Evolutionary conservation across 2,113 vertebrate species (phyloP), one percentile per base, ranked within the genome.

Genomic region (Jaculus jaculus): DNA sequence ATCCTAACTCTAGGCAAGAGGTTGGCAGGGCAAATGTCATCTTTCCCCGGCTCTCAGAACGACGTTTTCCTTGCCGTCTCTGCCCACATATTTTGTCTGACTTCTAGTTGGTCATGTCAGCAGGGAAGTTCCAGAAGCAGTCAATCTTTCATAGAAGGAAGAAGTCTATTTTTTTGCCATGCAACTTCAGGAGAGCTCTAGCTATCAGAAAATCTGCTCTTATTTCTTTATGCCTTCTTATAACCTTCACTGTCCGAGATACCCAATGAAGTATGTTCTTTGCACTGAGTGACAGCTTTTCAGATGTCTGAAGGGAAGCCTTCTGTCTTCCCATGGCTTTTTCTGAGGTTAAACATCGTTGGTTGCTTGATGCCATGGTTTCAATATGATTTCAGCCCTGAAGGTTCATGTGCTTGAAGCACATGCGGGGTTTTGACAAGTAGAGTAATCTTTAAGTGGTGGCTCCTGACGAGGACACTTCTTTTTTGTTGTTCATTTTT

Each of bases 61-160:
- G 71, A 30, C 3, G 30, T 23, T 81, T 93, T 72, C 6, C 89
- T n/a, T 91, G 30, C 21, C 63, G 39, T 21, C 89, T 23, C 39
- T 69, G n/a, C 28, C 75, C 47, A 78, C 63, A 2, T 37, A 63
- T 63, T 89, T 89, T 79, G 15, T 78, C 60, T 61, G 60, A 28
- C 91, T 87, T 93, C 42, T 69, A 89, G 75, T 77, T 92, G 71
- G 79, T 89, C 74, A 72, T 15, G 3, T 58, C 23, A 69, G 2
- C 26, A 90, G 28, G 34, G 58, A 5, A 51, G 90, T 95, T 92
- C 54, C 66, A 58, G 2, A 77, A 90, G 61, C 47, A 73, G 68
- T 66, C 82, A 83, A 78, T 77, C 26, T 89, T 87, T 54, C 30
- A 7, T 60, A 20, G 63, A 47, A 90, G 51, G 71, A 85, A 68